A percentile compares a stretch with the other conserved stretches of the same genome.
Evolutionary conservation across 2,113 vertebrate genomes (phyloP).

Genomic region (Elanoides forficatus): DNA sequence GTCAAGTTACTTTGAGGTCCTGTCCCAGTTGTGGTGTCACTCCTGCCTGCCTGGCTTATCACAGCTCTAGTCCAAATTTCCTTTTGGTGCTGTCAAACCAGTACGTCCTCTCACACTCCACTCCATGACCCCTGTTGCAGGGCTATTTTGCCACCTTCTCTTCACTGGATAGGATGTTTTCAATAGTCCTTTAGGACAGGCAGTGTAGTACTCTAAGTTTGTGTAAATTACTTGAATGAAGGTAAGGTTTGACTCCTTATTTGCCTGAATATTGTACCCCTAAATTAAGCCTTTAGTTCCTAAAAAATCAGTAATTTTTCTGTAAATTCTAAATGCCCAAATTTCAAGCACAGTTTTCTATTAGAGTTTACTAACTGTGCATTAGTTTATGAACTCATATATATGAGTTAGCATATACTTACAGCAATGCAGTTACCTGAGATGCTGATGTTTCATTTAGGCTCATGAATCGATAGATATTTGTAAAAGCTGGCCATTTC

Average conservation of each 20-base stretch:
- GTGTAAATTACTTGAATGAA: background rate
- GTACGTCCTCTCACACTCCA: background rate
- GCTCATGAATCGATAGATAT: fast-evolving
- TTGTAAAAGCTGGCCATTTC: background rate
- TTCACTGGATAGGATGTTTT: background rate
- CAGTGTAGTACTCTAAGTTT: background rate
- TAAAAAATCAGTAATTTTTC: background rate
- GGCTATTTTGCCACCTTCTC: background rate
- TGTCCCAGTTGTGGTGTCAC: background rate
- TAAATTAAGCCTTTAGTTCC: background rate
- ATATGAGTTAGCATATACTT: background rate
- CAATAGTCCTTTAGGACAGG: background rate
- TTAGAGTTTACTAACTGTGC: background rate
- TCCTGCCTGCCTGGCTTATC: background rate
- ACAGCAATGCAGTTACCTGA: background rate
- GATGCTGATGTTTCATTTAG: background rate
- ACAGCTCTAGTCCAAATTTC: background rate
- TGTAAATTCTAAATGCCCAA: background rate
- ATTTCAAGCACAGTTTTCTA: background rate
- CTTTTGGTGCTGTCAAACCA: background rate
- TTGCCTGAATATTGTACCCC: background rate
- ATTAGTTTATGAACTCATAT: background rate
- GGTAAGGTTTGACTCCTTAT: background rate
- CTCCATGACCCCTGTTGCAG: background rate
- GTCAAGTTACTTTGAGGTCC: background rate